A percentile compares a stretch with the other conserved stretches of the same genome.
Conservation (phyloP, 2,113 vertebrate species). For the Myodes glareolus region DNA sequence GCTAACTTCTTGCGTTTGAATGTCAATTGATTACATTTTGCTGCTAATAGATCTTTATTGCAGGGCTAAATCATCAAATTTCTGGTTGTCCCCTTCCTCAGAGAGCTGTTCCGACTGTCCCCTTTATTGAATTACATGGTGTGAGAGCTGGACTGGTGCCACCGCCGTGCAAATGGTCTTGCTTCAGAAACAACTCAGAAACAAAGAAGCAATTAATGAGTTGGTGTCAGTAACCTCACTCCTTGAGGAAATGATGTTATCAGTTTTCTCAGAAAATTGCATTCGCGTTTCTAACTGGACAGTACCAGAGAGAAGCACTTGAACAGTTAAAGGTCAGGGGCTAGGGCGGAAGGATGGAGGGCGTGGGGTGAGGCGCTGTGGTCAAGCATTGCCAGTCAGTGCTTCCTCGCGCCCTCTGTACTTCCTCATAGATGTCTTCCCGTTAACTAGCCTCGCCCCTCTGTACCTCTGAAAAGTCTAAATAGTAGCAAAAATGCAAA, state of each 20-base stretch:
- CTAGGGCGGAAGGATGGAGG: background rate
- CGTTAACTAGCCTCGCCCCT: slow-evolving; percentile 10
- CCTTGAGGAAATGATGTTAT: slow-evolving; percentile 31
- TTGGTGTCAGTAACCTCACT: background rate
- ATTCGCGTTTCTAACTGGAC: background rate
- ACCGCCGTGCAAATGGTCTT: background rate
- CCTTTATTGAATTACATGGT: slow-evolving; percentile 58
- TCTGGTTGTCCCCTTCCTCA: slow-evolving; percentile 5
- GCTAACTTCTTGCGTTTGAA: slow-evolving; percentile 59
- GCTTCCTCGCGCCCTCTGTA: background rate
- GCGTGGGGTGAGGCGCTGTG: fast-evolving
- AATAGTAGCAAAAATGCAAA: background rate
- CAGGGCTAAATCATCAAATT: slow-evolving; percentile 49
- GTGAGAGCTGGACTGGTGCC: background rate
- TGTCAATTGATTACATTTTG: slow-evolving; percentile 51
- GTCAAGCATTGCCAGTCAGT: slow-evolving; percentile 17
- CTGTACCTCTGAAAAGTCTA: background rate
- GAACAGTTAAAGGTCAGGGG: background rate
- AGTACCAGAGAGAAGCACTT: background rate
- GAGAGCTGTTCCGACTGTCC: background rate
- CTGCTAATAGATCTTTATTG: slow-evolving; percentile 64
- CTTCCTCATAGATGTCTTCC: background rate
- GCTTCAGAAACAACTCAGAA: background rate
- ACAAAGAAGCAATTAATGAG: slow-evolving; percentile 8
- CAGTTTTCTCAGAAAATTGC: background rate